Conservation (phyloP, 2,888 invertebrate genomes). For the Hesperia comma region DNA sequence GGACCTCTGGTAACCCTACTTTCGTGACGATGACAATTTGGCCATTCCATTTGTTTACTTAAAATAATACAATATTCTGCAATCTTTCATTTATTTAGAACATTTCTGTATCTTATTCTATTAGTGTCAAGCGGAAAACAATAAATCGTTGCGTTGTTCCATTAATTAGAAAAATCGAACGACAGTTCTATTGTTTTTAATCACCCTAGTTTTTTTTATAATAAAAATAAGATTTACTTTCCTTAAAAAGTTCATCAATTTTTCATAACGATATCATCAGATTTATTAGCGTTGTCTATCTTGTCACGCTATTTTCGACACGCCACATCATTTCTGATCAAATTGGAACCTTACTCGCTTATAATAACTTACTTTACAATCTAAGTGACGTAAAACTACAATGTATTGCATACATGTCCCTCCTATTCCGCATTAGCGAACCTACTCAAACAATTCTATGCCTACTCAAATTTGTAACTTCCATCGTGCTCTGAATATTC, state of each 20-base stretch:
- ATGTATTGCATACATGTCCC: slow-evolving; percentile 80
- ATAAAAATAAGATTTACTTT: neutral
- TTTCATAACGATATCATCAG: neutral
- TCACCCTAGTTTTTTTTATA: no score
- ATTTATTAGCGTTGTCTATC: no score
- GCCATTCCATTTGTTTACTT: no score
- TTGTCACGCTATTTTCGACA: slow-evolving; percentile 1
- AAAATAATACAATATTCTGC: no score
- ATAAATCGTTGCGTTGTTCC: no score
- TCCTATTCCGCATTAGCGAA: slow-evolving; percentile 64
- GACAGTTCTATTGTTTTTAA: no score
- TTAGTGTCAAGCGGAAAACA: no score
- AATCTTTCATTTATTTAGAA: no score
- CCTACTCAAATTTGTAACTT: slow-evolving; percentile 81
- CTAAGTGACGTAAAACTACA: slow-evolving; percentile 45
- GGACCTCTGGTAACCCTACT: no score
- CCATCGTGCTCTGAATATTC: slow-evolving; percentile 81
- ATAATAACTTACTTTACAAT: slow-evolving; percentile 6
- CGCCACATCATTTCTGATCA: neutral
- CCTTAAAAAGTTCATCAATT: neutral
- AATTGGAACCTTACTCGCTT: neutral
- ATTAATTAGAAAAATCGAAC: no score
- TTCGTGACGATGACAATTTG: no score
- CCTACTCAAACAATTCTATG: slow-evolving; percentile 62
- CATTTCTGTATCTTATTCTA: no score